Conservation (phyloP, 2,113 vertebrate genomes). For the Melanerpes aurifrons region DNA sequence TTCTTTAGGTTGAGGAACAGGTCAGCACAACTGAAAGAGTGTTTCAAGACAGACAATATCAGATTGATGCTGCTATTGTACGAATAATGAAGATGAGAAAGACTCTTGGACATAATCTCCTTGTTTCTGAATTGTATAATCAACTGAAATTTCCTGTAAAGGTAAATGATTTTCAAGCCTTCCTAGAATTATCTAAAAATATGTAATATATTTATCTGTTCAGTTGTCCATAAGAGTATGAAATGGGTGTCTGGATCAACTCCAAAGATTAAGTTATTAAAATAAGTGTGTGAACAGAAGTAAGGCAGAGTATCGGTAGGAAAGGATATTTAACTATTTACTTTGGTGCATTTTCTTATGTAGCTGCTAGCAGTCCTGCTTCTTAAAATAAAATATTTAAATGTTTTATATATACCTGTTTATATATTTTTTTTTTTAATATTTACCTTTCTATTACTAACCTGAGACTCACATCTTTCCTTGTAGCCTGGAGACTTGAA, state of each 20-base stretch:
- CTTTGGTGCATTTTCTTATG: not conserved
- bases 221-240: not conserved
- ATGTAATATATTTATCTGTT: not conserved
- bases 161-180: conserved; percentile 69
- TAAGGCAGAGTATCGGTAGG: not conserved
- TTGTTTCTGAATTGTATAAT: conserved; percentile 93
- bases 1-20: conserved; percentile 90
- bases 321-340: not conserved
- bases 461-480: not conserved
- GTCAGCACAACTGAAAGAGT: conserved; percentile 93
- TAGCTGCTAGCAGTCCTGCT: not conserved
- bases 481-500: conserved; percentile 94
- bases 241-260: not conserved
- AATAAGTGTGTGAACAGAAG: not conserved
- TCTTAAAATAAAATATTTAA: not conserved
- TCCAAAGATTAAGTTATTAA: not conserved
- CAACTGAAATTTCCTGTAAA: conserved; percentile 97
- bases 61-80: conserved; percentile 93
- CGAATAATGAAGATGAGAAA: conserved; percentile 98
- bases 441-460: not conserved
- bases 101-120: conserved; percentile 90
- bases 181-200: not conserved
- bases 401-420: too few species aligned
- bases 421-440: too few species aligned
- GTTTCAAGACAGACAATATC: conserved; percentile 93